These are phyloP conservation scores for Taeniopygia guttata DNA, from an alignment of 2,797 vertebrate species.

Conservation along the genomic window DNA sequence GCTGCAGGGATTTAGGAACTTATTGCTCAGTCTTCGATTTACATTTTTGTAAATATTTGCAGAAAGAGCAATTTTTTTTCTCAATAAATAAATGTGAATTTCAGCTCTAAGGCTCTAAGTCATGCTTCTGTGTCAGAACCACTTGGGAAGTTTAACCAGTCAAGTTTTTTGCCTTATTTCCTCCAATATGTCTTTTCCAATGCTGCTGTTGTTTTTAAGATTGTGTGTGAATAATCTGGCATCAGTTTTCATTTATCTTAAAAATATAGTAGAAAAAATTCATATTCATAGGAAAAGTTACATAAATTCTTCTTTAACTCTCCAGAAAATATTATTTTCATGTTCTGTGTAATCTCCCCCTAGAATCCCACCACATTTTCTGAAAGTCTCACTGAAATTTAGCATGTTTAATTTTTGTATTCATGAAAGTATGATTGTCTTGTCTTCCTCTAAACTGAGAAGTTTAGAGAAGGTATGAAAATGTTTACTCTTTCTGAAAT, in stretches of 20 bases:
- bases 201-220: background rate
- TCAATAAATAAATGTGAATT: background rate
- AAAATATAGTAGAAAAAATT: background rate
- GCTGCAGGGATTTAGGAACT: background rate
- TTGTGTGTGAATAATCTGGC: background rate
- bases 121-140: background rate
- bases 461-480: background rate
- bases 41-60: background rate
- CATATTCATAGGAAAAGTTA: background rate
- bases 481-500: background rate
- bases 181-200: background rate
- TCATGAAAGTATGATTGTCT: background rate
- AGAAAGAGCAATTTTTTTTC: background rate
- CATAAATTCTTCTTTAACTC: background rate
- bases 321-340: background rate
- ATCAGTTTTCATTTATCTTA: background rate
- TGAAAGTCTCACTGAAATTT: background rate
- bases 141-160: background rate
- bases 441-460: background rate
- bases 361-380: background rate
- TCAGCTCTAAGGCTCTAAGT: background rate
- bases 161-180: background rate
- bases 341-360: background rate
- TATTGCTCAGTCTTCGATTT: background rate
- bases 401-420: background rate